Base-by-base conservation (phyloP, 2,797 vertebrate genomes). In the Argya squamiceps region DNA sequence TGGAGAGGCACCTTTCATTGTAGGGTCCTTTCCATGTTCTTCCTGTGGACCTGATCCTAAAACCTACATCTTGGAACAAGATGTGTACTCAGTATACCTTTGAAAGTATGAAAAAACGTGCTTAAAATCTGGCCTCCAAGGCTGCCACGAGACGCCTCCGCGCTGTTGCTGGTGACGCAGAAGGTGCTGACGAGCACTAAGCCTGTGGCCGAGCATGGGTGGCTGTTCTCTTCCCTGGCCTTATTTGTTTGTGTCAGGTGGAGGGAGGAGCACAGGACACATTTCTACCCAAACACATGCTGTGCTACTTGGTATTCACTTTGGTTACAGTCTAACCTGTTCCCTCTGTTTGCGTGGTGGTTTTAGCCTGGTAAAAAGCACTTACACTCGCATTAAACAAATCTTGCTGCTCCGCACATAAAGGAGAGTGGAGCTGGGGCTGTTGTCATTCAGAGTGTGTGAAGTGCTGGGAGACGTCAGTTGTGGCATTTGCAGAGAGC, bases 301-400 rank as follows among this genome's bases (percentile, higher is more conserved):
- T 1, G 10, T 91, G 78, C 91, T 96, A 85, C 82, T 95, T 88
- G 94, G 7, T 94, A 95, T 87, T 96, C 87, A 71, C 93, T 56
- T 65, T 73, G 69, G 2, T 89, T 62, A 93, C 32, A 73, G 96
- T 94, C 93, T 75, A 96, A 96, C 96, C 94, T 92, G 97, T 96
- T 97, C 89, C 91, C 62, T 96, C 36, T 89, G 81, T 91, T 95
- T 89, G 71, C 7, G 1, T 81, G 89, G 67, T 88, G 89, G 75
- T 70, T 97, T 92, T 63, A 60, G 62, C 68, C 53, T 5, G 46
- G 78, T 63, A 5, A 62, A 58, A 95, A 91, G 89, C 82, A 68
- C 86, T 94, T 82, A 60, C 0, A 9, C 56, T 87, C 0, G 0
- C 41, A 46, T 83, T 94, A 74, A 84, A 82, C 92, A 63, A 91